phyloP scores from a whole-genome alignment of 2,888 invertebrate genomes.

The Synanthedon myopaeformis region DNA sequence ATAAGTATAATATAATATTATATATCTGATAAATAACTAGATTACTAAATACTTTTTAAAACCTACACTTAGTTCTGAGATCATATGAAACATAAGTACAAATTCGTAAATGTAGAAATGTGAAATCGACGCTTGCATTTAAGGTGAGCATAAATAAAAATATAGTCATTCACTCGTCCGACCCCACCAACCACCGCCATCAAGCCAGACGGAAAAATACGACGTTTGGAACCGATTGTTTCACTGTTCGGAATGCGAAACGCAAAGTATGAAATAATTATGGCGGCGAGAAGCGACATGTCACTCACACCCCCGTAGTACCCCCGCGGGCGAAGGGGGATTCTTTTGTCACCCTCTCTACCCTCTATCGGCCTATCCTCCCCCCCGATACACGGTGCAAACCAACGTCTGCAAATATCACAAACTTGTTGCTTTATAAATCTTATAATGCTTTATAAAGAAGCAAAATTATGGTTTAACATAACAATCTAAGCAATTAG shows the following conservation, averaged over 20 bases:
- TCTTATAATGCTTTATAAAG: slow-evolving; percentile 19
- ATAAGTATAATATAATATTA: too few species aligned
- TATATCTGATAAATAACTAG: too few species aligned
- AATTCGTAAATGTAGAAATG: slow-evolving; percentile 7
- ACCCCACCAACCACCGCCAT: neutral
- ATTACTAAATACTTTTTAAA: too few species aligned
- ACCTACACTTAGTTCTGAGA: too few species aligned
- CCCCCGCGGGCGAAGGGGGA: neutral
- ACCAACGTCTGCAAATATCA: slow-evolving; percentile 47
- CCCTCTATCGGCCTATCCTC: neutral
- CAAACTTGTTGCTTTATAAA: slow-evolving; percentile 64
- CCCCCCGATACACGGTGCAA: neutral
- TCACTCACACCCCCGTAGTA: slow-evolving; percentile 5
- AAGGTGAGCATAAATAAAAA: slow-evolving; percentile 27
- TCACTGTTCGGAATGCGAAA: slow-evolving; percentile 43
- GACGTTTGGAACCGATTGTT: slow-evolving; percentile 41
- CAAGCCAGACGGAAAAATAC: slow-evolving; percentile 42
- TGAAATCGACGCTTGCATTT: slow-evolving; percentile 26
- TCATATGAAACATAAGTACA: too few species aligned
- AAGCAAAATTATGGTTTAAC: too few species aligned
- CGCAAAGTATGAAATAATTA: slow-evolving; percentile 64
- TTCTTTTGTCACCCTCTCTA: too few species aligned
- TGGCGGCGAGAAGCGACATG: slow-evolving; percentile 43
- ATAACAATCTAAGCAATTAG: neutral
- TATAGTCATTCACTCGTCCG: slow-evolving; percentile 9